phyloP scores from a whole-genome alignment of 92 coral and sea anemone species.

The Porites evermanni region DNA sequence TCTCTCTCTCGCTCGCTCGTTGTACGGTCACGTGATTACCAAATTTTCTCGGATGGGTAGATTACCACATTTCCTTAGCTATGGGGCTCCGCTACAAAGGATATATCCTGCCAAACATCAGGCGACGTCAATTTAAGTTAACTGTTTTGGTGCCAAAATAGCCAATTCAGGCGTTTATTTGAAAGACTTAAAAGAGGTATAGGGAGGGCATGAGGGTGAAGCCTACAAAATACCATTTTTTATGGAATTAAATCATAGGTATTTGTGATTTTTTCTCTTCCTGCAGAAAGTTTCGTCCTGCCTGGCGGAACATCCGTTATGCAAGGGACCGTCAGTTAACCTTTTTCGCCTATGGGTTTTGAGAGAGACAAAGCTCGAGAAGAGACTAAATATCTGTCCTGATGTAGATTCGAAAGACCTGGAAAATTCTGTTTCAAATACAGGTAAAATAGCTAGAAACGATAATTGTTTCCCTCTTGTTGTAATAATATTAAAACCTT shows the following conservation, averaged over 20 bases:
- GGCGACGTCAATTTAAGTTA: too few species aligned
- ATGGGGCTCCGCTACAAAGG: too few species aligned
- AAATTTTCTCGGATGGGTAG: too few species aligned
- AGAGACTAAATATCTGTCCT: conserved; percentile 5
- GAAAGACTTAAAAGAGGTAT: too few species aligned
- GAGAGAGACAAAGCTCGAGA: conserved; percentile 26
- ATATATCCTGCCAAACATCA: too few species aligned
- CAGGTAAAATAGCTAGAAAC: not conserved
- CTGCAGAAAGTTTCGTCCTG: not conserved
- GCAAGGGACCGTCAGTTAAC: conserved; percentile 18
- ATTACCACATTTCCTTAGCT: too few species aligned
- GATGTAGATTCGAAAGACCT: not conserved
- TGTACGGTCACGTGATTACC: too few species aligned
- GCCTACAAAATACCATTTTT: not conserved
- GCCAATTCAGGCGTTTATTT: too few species aligned
- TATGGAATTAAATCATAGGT: not conserved
- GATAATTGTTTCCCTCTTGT: not conserved
- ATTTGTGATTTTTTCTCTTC: not conserved
- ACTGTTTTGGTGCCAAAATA: too few species aligned
- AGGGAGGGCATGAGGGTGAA: too few species aligned
- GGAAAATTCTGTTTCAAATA: not conserved
- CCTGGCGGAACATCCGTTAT: conserved; percentile 5
- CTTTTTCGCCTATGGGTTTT: conserved; percentile 27
- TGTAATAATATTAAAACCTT: not conserved
- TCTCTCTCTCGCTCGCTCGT: too few species aligned